phyloP scores from a whole-genome alignment of 2,888 invertebrate species.

The Cataglyphis altisquamis region DNA sequence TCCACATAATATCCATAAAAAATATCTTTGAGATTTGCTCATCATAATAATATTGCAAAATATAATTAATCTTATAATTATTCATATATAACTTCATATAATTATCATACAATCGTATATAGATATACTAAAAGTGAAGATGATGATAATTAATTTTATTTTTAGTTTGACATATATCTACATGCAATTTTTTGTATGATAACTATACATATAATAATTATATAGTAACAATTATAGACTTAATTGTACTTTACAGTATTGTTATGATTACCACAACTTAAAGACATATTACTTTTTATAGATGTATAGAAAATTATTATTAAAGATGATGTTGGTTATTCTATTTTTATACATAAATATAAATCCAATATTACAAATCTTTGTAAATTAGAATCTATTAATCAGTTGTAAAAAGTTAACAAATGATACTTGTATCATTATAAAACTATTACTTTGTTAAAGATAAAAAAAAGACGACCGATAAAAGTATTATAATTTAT shows the following conservation, averaged over 20 bases:
- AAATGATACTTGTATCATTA: not conserved
- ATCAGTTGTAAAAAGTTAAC: constrained; percentile 3
- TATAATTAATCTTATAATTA: not conserved
- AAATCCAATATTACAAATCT: constrained; percentile 6
- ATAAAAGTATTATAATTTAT: constrained; percentile 4
- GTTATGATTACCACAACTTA: constrained; percentile 1
- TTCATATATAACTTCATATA: not conserved
- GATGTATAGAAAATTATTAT: constrained; percentile 8
- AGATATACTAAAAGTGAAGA: not conserved
- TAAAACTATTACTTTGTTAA: not conserved
- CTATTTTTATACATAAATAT: constrained; percentile 23
- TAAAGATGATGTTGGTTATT: not conserved
- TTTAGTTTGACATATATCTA: not conserved
- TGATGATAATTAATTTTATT: not conserved
- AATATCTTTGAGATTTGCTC: constrained; percentile 20
- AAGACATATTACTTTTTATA: constrained; percentile 33
- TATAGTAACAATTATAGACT: not conserved
- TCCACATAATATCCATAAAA: constrained; percentile 15
- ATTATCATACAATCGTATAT: constrained; percentile 4
- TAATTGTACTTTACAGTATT: constrained; percentile 13
- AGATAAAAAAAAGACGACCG: not conserved
- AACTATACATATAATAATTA: not conserved
- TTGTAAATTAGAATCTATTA: not conserved
- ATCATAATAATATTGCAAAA: not conserved
- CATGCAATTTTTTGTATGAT: constrained; percentile 24